phyloP scores from a whole-genome alignment of 2,888 invertebrate genomes.

The Agriopis leucophaearia region DNA sequence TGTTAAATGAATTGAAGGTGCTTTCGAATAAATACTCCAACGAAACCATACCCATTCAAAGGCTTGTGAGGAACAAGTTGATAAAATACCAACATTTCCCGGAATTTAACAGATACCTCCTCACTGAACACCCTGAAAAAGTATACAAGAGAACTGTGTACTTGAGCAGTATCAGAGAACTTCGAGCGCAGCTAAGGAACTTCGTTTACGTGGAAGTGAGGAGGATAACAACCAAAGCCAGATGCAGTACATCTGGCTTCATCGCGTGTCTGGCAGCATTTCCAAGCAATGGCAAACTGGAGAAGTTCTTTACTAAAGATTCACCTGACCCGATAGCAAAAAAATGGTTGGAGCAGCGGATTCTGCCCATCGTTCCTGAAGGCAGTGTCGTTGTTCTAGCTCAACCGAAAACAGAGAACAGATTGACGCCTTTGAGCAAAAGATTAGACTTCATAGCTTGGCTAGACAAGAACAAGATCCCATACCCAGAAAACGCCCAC shows the following conservation, averaged over 20 bases:
- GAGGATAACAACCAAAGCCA: not conserved
- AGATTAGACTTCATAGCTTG: slow-evolving; percentile 20
- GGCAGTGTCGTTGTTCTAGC: slow-evolving; percentile 23
- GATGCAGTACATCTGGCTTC: not conserved
- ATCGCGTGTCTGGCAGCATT: slow-evolving; percentile 33
- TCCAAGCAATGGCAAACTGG: not conserved
- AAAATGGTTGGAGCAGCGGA: slow-evolving; percentile 33
- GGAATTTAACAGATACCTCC: slow-evolving; percentile 27
- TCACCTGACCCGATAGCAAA: slow-evolving; percentile 13
- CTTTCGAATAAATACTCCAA: slow-evolving; percentile 10
- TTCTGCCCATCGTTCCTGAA: slow-evolving; percentile 21
- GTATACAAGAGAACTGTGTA: slow-evolving; percentile 37
- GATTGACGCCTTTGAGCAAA: slow-evolving; percentile 17
- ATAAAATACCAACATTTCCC: slow-evolving; percentile 36
- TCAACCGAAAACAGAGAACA: slow-evolving; percentile 13
- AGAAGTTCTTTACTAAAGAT: slow-evolving; percentile 32
- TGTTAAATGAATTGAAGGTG: slow-evolving; percentile 20
- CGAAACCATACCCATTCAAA: slow-evolving; percentile 23
- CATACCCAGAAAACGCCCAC: slow-evolving; percentile 13
- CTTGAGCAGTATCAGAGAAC: slow-evolving; percentile 24
- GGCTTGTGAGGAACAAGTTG: slow-evolving; percentile 34
- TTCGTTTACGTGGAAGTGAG: slow-evolving; percentile 35
- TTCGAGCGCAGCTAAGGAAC: slow-evolving; percentile 17
- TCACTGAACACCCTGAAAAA: slow-evolving; percentile 37
- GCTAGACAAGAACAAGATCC: slow-evolving; percentile 29